Evolutionary conservation across 2,797 vertebrate species (phyloP).

Genomic region (Gallinago stenura): DNA sequence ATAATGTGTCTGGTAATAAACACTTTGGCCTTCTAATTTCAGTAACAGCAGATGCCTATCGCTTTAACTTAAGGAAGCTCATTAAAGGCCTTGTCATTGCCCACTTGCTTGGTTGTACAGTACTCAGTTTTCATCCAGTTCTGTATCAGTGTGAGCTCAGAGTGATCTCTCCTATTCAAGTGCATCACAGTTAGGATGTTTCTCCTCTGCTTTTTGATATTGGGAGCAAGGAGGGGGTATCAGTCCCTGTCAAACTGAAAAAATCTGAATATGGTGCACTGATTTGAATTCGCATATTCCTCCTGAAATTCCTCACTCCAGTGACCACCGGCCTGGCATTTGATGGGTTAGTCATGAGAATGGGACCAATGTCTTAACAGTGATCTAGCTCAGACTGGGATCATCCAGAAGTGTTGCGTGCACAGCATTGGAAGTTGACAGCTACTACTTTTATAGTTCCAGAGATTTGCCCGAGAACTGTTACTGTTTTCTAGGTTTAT

Average conservation of each 20-base stretch:
- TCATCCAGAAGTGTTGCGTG: background rate
- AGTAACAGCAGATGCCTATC: constrained; percentile 37
- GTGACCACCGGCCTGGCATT: background rate
- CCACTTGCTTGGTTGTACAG: background rate
- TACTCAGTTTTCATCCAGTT: background rate
- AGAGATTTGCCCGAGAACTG: background rate
- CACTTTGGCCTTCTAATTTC: constrained; percentile 26
- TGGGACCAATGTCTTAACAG: background rate
- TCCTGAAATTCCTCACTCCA: background rate
- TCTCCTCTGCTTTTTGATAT: background rate
- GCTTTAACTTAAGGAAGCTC: background rate
- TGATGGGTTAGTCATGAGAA: background rate
- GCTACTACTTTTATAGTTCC: background rate
- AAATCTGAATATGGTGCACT: background rate
- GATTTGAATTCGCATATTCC: background rate
- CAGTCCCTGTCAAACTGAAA: background rate
- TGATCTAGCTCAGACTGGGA: background rate
- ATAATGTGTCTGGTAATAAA: background rate
- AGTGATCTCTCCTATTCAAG: background rate
- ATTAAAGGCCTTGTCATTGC: background rate
- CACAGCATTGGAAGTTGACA: background rate
- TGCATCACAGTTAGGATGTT: background rate
- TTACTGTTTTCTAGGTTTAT: background rate
- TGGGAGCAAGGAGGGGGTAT: accelerated
- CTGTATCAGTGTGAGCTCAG: background rate